phyloP scores from a whole-genome alignment of 2,113 vertebrate genomes.

The Castor canadensis region DNA sequence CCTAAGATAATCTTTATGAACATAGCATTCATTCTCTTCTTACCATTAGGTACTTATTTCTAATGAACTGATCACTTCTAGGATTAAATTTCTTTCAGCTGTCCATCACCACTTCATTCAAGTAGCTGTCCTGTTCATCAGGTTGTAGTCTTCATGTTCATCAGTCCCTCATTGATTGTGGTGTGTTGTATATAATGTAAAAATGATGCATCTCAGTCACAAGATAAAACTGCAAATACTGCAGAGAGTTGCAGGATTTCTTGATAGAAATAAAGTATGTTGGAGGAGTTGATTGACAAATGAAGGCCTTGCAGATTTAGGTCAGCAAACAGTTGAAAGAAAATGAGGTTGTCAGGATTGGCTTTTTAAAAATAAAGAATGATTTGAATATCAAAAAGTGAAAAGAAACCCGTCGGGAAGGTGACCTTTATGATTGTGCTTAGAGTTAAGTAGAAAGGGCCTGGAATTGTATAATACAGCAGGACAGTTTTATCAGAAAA shows the following conservation, averaged over 20 bases:
- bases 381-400: constrained; percentile 43
- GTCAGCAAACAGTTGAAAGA: constrained; percentile 19
- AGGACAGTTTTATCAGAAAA: background rate
- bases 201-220: background rate
- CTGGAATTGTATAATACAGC: background rate
- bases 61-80: background rate
- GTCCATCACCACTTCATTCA: background rate
- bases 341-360: constrained; percentile 22
- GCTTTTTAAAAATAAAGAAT: constrained; percentile 20
- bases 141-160: background rate
- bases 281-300: background rate
- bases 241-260: background rate
- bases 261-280: background rate
- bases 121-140: background rate
- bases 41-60: background rate
- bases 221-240: background rate
- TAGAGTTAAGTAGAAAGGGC: background rate
- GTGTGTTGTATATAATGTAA: background rate
- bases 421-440: background rate
- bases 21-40: background rate
- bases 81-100: background rate
- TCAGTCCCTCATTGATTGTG: background rate
- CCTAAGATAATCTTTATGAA: background rate
- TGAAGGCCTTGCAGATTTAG: background rate
- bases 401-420: background rate